Base-by-base conservation (phyloP, 2,888 invertebrate genomes). In the Drosophila nr. fundita region DNA sequence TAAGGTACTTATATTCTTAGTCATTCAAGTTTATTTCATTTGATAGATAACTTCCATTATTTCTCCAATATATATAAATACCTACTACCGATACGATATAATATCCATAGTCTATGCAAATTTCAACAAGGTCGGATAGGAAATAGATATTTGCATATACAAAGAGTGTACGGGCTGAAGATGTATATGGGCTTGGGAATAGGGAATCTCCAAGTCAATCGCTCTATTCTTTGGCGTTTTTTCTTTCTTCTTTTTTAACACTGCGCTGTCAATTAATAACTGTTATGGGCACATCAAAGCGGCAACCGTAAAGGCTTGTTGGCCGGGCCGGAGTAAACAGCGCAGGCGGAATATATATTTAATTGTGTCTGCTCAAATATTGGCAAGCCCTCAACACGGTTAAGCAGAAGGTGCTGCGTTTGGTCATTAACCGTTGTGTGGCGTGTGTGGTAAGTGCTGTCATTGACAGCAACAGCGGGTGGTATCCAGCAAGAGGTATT, bases 361-460 rank as follows among this genome's bases (percentile, higher is more conserved):
- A 85, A 89, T 81, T 89, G 82, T 74, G 65, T 61, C 79, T 69
- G 32, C 50, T 73, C 62, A 79, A 80, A 68, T 74, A 74, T 82
- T 74, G 82, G 67, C 87, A 72, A 79, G 84, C 72, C 70, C 73
- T 69, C 61, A 61, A 29, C 42, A 55, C 52, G 34, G 64, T 63
- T 59, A 77, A 76, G 70, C 50, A 13, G 7, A 57, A 54, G 68
- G 68, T 76, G 68, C 63, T 62, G 58, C 34, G 63, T 70, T 48
- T 53, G 73, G 68, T 64, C 76, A 75, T 77, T 77, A 79, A 64
- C 62, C 40, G 48, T 69, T 50, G 59, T 69, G 58, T 40, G 68
- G 64, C 76, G 78, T 70, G 70, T 79, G 77, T 58, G 65, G 62
- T 73, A 73, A 78, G 75, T 65, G 64, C 77, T 77, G 77, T 11